These are phyloP conservation scores for Adelphocoris suturalis DNA, from an alignment of 2,888 invertebrate species.

Conservation along the genomic window DNA sequence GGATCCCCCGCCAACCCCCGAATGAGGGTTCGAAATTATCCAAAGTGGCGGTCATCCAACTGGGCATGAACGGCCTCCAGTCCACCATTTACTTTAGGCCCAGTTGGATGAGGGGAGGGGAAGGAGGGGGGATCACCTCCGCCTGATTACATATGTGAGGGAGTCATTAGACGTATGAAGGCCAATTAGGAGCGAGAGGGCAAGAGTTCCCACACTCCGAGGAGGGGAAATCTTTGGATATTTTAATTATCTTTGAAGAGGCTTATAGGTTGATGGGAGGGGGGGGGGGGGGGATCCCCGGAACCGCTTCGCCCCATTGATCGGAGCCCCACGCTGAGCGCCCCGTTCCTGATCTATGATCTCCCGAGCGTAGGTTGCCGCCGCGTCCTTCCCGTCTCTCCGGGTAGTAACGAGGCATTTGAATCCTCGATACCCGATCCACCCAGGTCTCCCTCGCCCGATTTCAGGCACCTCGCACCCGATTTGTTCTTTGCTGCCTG, in stretches of 20 bases:
- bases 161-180: conserved; percentile 69
- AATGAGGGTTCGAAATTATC: conserved; percentile 50
- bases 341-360: conserved; percentile 59
- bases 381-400: neutral
- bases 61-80: conserved; percentile 32
- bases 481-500: too few relatives aligned
- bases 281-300: neutral
- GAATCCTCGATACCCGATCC: neutral
- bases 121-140: too few relatives aligned
- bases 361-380: conserved; percentile 51
- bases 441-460: neutral
- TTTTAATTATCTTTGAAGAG: conserved; percentile 64
- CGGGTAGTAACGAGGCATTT: conserved; percentile 23
- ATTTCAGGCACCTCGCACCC: neutral
- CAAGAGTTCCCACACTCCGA: conserved; percentile 61
- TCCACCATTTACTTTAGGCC: conserved; percentile 55
- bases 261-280: neutral
- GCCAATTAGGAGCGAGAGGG: conserved; percentile 60
- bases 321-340: conserved; percentile 57
- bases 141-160: conserved; percentile 61
- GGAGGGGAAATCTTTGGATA: conserved; percentile 53
- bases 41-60: conserved; percentile 64
- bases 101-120: neutral
- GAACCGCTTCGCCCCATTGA: conserved; percentile 20
- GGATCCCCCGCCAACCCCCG: conserved; percentile 9